phyloP scores from a whole-genome alignment of 1,140 invertebrate species.

The Marisa cornuarietis region DNA sequence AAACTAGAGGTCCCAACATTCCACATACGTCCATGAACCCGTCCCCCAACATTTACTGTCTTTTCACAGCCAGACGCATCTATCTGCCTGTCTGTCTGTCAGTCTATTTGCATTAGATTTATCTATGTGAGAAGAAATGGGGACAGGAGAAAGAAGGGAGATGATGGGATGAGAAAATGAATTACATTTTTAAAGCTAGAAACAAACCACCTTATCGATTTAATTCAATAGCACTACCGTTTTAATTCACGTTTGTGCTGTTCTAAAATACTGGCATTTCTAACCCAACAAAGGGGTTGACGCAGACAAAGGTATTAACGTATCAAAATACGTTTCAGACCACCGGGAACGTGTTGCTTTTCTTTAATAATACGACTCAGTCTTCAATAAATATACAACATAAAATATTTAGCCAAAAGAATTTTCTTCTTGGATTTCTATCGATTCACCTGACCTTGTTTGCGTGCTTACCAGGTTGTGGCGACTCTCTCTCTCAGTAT shows the following conservation, averaged over 20 bases:
- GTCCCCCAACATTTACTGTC: neutral
- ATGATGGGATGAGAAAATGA: neutral
- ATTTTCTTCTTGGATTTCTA: too few species aligned
- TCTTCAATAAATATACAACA: too few species aligned
- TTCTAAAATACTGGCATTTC: neutral
- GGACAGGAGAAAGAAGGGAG: neutral
- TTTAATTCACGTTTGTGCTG: too few species aligned
- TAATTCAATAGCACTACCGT: too few species aligned
- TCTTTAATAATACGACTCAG: too few species aligned
- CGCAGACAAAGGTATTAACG: neutral
- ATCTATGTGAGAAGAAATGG: neutral
- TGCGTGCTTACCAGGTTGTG: too few species aligned
- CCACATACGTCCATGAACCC: neutral
- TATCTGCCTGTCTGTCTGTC: neutral
- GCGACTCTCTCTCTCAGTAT: too few species aligned
- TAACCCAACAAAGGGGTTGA: neutral
- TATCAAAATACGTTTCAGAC: too few species aligned
- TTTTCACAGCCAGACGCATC: neutral
- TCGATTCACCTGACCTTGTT: too few species aligned
- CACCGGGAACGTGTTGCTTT: too few species aligned
- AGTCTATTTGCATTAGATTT: neutral
- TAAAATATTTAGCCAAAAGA: too few species aligned
- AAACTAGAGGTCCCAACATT: neutral
- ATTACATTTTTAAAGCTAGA: neutral
- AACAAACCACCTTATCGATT: neutral